phyloP scores from a whole-genome alignment of 2,888 invertebrate genomes.

The Trissolcus japonicus region DNA sequence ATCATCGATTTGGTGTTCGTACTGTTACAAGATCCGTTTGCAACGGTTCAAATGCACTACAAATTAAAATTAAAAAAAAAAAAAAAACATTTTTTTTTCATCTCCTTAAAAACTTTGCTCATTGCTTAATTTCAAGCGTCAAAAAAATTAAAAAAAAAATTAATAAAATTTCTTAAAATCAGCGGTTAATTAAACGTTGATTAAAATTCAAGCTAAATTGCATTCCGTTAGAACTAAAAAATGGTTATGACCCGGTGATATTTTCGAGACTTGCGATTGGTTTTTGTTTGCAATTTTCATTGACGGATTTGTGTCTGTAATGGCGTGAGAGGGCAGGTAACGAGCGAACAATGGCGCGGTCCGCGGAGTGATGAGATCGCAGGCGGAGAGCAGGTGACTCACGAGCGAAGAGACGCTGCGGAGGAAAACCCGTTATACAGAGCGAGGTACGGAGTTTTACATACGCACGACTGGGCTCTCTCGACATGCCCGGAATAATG shows the following conservation, averaged over 20 bases:
- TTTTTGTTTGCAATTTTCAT: conserved; percentile 16
- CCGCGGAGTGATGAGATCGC: conserved; percentile 41
- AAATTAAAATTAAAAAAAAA: conserved; percentile 2
- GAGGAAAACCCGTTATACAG: conserved; percentile 46
- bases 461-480: conserved; percentile 11
- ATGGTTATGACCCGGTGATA: conserved; percentile 42
- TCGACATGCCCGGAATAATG: conserved; percentile 36
- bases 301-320: conserved; percentile 38
- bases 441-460: conserved; percentile 18
- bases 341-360: conserved; percentile 43
- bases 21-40: conserved; percentile 55
- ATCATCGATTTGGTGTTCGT: conserved; percentile 42
- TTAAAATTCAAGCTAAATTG: too few species aligned
- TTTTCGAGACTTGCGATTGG: conserved; percentile 33
- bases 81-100: conserved; percentile 16
- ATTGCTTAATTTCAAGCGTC: neutral
- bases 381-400: conserved; percentile 54
- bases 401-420: conserved; percentile 25
- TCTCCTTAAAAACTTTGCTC: conserved; percentile 16
- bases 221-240: too few species aligned
- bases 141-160: too few species aligned
- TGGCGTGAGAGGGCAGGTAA: conserved; percentile 25
- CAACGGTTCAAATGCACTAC: conserved; percentile 40
- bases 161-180: neutral
- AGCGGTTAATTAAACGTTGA: neutral